These are phyloP conservation scores for Eulithis testata DNA, from an alignment of 2,888 invertebrate species.

Conservation along the genomic window DNA sequence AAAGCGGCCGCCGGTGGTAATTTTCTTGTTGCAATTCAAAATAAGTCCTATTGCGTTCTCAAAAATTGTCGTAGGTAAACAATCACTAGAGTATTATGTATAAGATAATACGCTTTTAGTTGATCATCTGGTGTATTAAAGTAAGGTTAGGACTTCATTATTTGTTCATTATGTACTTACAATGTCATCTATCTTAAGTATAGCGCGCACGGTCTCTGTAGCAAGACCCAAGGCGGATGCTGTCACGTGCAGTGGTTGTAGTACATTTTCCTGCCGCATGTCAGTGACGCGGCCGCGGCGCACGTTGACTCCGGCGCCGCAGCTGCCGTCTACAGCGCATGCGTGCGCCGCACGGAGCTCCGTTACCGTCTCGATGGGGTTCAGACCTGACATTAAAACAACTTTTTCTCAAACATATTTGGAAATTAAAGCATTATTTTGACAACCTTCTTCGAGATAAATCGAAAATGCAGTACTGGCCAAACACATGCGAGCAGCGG, in stretches of 20 bases:
- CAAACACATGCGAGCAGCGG: no score
- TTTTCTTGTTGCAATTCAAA: no score
- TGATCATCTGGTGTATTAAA: no score
- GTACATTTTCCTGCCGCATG: slow-evolving; percentile 98
- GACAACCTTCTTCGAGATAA: no score
- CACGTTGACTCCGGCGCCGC: slow-evolving; percentile 97
- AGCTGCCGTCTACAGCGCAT: slow-evolving; percentile 86
- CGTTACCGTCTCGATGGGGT: slow-evolving; percentile 97
- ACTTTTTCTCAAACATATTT: not conserved
- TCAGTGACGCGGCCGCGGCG: slow-evolving; percentile 98
- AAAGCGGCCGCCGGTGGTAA: no score
- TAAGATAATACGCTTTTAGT: no score
- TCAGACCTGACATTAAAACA: slow-evolving; percentile 86
- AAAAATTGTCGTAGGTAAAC: no score
- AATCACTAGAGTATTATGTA: no score
- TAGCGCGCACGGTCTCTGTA: slow-evolving; percentile 98
- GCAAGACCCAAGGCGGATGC: slow-evolving; percentile 96
- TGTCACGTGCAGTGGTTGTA: slow-evolving; percentile 98
- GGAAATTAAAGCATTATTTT: no score
- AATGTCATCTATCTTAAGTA: slow-evolving; percentile 99
- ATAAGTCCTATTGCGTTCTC: no score
- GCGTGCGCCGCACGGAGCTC: slow-evolving; percentile 98
- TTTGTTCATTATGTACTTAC: slow-evolving; percentile 90
- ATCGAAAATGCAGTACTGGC: no score
- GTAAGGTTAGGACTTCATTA: no score